These are phyloP conservation scores for Ophthalmolycus amberensis DNA, from an alignment of 2,113 vertebrate genomes.

Conservation along the genomic window DNA sequence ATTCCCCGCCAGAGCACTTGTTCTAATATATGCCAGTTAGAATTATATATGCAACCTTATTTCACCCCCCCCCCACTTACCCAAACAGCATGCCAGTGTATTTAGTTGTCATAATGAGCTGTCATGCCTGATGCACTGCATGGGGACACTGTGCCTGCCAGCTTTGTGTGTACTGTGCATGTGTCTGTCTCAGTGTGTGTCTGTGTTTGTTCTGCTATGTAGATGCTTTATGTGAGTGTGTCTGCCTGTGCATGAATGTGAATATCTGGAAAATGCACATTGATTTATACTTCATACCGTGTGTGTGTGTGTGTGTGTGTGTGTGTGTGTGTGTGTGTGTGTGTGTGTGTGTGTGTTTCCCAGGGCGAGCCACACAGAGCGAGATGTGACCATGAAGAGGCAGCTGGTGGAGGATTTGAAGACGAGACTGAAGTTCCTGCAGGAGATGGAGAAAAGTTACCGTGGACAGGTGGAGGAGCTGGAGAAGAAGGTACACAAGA, in stretches of 20 bases:
- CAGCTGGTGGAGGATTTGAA: conserved; percentile 91
- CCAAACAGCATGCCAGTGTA: conserved; percentile 79
- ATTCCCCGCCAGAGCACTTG: conserved; percentile 70
- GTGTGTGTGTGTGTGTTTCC: background rate
- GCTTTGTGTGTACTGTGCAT: conserved; percentile 40
- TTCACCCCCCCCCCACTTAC: conserved; percentile 47
- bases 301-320: background rate
- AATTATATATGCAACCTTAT: conserved; percentile 78
- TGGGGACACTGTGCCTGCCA: conserved; percentile 73
- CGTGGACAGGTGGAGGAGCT: conserved; percentile 85
- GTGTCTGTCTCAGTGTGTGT: conserved; percentile 8
- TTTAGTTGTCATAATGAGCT: conserved; percentile 84
- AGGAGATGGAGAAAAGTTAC: conserved; percentile 88
- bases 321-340: background rate
- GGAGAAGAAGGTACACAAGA: conserved; percentile 88
- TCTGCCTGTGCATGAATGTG: background rate
- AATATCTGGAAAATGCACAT: background rate
- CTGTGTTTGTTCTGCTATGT: conserved; percentile 14
- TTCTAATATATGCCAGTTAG: conserved; percentile 74
- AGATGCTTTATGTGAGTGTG: conserved; percentile 3
- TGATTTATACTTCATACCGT: background rate
- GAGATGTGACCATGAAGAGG: conserved; percentile 90
- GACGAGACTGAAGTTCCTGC: conserved; percentile 87
- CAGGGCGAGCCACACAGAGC: conserved; percentile 86
- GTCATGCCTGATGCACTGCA: conserved; percentile 76